Evolutionary conservation across 2,797 vertebrate genomes (phyloP).

Genomic region (Anomalospiza imberbis): DNA sequence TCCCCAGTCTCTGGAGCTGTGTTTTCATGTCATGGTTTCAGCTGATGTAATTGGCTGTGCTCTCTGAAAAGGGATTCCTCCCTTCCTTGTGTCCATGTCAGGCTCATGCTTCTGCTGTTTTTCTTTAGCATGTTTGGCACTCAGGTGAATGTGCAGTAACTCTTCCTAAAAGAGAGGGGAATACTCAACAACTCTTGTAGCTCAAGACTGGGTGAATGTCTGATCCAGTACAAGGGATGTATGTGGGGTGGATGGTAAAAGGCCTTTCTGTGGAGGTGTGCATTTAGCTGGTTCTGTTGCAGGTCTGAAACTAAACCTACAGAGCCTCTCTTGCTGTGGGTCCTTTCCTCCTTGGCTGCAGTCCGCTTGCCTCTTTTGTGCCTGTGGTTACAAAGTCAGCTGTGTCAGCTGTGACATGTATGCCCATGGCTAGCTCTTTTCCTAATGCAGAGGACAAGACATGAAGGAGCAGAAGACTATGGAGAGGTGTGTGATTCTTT

Average conservation of each 20-base stretch:
- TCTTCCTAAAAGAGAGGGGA: background rate
- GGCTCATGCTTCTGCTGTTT: background rate
- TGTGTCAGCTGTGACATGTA: background rate
- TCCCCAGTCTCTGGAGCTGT: background rate
- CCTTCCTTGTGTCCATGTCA: background rate
- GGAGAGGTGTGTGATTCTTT: background rate
- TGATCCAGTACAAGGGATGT: background rate
- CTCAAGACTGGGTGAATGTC: accelerated
- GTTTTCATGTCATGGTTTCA: background rate
- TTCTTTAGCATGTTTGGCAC: background rate
- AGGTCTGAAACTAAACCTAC: background rate
- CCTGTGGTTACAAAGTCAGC: background rate
- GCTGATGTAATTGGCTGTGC: background rate
- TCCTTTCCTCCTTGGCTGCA: background rate
- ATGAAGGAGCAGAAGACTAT: background rate
- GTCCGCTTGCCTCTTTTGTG: background rate
- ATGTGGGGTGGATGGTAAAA: background rate
- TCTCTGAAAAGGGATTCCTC: background rate
- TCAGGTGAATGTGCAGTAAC: background rate
- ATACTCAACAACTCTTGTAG: background rate
- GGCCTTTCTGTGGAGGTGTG: background rate
- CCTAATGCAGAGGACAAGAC: background rate
- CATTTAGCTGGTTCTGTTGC: background rate
- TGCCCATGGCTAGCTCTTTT: background rate
- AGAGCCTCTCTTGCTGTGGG: background rate